Percentiles rank a stretch among this genome's conserved stretches.
phyloP scores from a whole-genome alignment of 2,113 vertebrate genomes.

The Hippotragus niger region DNA sequence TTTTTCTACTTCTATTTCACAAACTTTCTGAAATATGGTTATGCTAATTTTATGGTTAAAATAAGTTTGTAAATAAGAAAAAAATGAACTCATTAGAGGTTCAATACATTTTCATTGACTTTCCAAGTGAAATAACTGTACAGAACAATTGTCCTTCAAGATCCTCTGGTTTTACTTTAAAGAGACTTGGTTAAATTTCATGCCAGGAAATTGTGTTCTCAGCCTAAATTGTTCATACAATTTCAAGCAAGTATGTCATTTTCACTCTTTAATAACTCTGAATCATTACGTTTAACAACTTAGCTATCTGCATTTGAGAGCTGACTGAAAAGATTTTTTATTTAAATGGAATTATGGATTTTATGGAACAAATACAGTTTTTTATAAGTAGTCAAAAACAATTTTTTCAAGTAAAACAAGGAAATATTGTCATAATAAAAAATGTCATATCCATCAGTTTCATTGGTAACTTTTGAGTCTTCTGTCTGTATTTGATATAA shows the following conservation, averaged over 20 bases:
- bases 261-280: constrained; percentile 11
- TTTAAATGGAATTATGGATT: background rate
- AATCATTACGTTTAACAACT: constrained; percentile 32
- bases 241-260: constrained; percentile 24
- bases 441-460: background rate
- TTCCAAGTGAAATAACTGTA: background rate
- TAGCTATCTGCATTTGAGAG: background rate
- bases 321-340: background rate
- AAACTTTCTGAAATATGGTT: background rate
- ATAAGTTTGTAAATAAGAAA: constrained; percentile 18
- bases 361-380: background rate
- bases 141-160: background rate
- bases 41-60: constrained; percentile 12
- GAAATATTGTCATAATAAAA: constrained; percentile 8
- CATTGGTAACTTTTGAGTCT: background rate
- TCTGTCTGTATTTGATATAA: background rate
- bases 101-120: background rate
- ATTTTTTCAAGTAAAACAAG: background rate
- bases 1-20: constrained; percentile 19
- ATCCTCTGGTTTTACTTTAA: background rate
- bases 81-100: background rate
- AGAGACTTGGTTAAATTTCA: constrained; percentile 1
- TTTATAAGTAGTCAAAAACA: background rate
- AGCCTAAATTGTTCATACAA: background rate
- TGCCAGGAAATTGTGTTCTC: background rate